Percentiles rank a stretch among this genome's conserved stretches.
These are phyloP conservation scores for Glaucidium brasilianum DNA, from an alignment of 2,113 vertebrate species.

Conservation along the genomic window DNA sequence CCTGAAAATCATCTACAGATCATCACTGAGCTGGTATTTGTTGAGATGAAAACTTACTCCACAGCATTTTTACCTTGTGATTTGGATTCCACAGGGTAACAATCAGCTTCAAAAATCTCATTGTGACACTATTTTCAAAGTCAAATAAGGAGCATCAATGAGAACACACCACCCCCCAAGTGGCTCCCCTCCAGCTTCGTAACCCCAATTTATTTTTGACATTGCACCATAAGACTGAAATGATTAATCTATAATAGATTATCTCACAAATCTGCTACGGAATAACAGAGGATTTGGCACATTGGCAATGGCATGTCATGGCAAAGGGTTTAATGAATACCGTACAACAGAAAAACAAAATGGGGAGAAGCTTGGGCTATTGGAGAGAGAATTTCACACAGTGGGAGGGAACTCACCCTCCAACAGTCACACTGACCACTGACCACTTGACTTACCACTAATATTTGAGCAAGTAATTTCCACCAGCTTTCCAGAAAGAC, in stretches of 20 bases:
- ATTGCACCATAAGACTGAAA: constrained; percentile 29
- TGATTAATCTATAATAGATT: constrained; percentile 48
- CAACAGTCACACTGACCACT: neutral
- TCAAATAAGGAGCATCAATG: constrained; percentile 36
- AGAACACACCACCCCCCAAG: constrained; percentile 9
- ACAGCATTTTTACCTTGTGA: constrained; percentile 31
- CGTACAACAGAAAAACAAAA: neutral
- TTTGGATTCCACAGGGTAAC: constrained; percentile 39
- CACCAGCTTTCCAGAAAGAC: neutral
- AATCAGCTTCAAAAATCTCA: constrained; percentile 45
- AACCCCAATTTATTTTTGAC: constrained; percentile 64
- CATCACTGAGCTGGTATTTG: constrained; percentile 12
- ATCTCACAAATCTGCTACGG: constrained; percentile 16
- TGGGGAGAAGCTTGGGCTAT: neutral
- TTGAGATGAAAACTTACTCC: constrained; percentile 35
- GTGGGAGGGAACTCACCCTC: neutral
- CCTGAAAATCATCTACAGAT: constrained; percentile 18
- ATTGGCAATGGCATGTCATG: neutral
- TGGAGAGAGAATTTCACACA: neutral
- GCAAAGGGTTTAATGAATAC: neutral
- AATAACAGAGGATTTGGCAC: constrained; percentile 45
- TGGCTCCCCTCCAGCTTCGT: constrained; percentile 28
- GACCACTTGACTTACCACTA: neutral
- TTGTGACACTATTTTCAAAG: constrained; percentile 56
- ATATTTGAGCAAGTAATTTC: neutral